Percentiles rank a stretch among this genome's conserved stretches.
phyloP scores from a whole-genome alignment of 2,113 vertebrate species.

The Caranx melampygus region DNA sequence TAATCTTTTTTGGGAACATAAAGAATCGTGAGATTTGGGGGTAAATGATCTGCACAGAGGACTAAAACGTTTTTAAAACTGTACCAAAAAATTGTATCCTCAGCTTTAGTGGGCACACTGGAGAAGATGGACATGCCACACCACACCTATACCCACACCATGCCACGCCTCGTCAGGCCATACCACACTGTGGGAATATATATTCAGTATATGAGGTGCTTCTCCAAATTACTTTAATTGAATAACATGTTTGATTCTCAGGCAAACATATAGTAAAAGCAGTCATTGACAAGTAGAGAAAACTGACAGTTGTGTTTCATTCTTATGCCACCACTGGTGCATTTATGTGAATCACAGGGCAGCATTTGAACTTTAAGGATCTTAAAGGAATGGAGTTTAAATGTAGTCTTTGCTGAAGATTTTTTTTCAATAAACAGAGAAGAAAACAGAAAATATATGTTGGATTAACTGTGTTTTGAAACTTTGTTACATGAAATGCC shows the following conservation, averaged over 20 bases:
- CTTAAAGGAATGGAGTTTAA: not conserved
- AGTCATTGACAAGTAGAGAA: not conserved
- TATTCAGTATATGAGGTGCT: not conserved
- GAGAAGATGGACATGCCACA: not conserved
- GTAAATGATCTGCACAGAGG: not conserved
- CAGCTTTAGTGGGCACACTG: not conserved
- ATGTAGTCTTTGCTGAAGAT: not conserved
- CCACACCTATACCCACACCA: too few relatives aligned
- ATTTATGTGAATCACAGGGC: not conserved
- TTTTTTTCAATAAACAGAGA: not conserved
- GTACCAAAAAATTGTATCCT: too few relatives aligned
- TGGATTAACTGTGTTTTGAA: not conserved
- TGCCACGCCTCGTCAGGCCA: too few relatives aligned
- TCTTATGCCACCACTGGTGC: not conserved
- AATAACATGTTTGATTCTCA: not conserved
- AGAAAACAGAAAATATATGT: not conserved
- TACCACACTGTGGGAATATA: not conserved
- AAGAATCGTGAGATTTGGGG: not conserved
- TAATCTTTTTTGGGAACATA: not conserved
- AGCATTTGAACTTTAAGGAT: not conserved
- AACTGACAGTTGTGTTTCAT: not conserved
- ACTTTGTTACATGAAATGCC: not conserved
- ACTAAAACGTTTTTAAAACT: not conserved
- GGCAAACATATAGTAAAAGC: not conserved
- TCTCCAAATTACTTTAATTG: not conserved